phyloP scores from a whole-genome alignment of 2,113 vertebrate genomes.

The Myanophis thanlyinensis region DNA sequence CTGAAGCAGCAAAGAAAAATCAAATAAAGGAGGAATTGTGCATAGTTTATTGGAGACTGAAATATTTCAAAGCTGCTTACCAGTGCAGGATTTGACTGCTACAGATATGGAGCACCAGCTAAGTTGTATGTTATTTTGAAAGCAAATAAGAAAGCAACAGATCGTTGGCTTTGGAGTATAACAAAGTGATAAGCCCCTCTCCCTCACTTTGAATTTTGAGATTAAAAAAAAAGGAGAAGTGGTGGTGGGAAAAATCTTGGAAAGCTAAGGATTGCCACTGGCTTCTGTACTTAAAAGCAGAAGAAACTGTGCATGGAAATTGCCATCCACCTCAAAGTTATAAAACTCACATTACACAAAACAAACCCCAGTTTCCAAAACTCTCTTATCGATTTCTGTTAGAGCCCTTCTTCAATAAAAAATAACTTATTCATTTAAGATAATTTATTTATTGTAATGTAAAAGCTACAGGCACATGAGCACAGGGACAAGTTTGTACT shows the following conservation, averaged over 20 bases:
- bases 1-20: neutral
- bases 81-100: neutral
- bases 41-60: conserved; percentile 2
- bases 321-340: neutral
- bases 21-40: neutral
- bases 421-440: neutral
- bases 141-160: neutral
- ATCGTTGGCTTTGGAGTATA: neutral
- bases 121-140: neutral
- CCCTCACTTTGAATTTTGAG: neutral
- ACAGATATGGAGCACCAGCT: neutral
- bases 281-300: neutral
- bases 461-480: neutral
- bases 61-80: neutral
- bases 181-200: neutral
- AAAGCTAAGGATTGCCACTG: neutral
- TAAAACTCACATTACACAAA: neutral
- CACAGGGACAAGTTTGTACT: too few species aligned
- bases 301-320: neutral
- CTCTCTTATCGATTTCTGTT: neutral
- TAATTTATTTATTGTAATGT: neutral
- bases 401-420: neutral
- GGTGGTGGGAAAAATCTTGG: accelerated
- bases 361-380: neutral
- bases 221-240: neutral